Percentiles rank a stretch among this genome's conserved stretches.
phyloP scores from a whole-genome alignment of 1,140 invertebrate genomes.

The Euglossa dilemma region DNA sequence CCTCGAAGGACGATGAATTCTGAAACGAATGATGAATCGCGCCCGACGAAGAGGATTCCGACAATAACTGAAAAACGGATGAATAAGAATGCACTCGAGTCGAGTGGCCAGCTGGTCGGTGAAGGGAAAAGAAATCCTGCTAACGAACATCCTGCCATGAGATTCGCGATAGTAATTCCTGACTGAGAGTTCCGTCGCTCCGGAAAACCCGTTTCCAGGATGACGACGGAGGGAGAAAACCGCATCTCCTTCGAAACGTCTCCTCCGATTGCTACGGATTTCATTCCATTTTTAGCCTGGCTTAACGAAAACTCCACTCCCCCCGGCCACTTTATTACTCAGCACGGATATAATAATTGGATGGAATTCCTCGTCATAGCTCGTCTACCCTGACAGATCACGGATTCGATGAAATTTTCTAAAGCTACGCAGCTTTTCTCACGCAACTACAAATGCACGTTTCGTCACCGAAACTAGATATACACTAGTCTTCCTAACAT shows the following conservation, averaged over 20 bases:
- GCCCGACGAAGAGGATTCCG: slow-evolving; percentile 32
- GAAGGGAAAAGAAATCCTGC: slow-evolving; percentile 59
- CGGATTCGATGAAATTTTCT: slow-evolving; percentile 24
- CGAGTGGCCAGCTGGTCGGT: slow-evolving; percentile 52
- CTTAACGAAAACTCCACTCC: slow-evolving; percentile 32
- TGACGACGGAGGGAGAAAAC: slow-evolving; percentile 24
- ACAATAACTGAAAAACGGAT: slow-evolving; percentile 49
- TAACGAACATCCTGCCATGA: slow-evolving; percentile 68
- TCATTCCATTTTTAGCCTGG: slow-evolving; percentile 23
- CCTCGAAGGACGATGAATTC: slow-evolving; percentile 18
- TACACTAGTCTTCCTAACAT: too few relatives aligned
- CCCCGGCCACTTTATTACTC: slow-evolving; percentile 19
- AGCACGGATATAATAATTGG: slow-evolving; percentile 22
- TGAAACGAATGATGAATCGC: slow-evolving; percentile 50
- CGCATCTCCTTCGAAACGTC: slow-evolving; percentile 34
- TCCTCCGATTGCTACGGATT: slow-evolving; percentile 33
- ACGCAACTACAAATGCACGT: slow-evolving; percentile 7
- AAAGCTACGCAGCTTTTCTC: background rate
- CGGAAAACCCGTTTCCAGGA: slow-evolving; percentile 53
- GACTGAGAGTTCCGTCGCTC: slow-evolving; percentile 40
- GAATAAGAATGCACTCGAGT: slow-evolving; percentile 58
- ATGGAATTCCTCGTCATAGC: background rate
- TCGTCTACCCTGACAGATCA: slow-evolving; percentile 6
- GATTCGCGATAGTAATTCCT: slow-evolving; percentile 53
- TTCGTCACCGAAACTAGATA: too few relatives aligned